phyloP scores from a whole-genome alignment of 2,888 invertebrate species.

The Rhingia campestris region DNA sequence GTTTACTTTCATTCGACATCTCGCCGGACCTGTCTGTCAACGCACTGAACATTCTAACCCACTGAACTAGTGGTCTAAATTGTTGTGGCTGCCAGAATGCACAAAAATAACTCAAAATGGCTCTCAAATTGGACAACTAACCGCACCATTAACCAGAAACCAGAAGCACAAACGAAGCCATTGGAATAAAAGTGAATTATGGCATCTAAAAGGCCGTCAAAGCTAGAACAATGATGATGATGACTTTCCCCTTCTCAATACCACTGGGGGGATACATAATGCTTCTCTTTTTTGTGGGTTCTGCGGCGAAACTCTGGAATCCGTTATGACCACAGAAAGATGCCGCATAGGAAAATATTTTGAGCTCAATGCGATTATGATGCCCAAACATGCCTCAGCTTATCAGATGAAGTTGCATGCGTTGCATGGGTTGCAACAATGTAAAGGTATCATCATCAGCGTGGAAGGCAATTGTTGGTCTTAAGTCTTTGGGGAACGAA shows the following conservation, averaged over 20 bases:
- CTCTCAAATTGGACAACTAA: constrained; percentile 31
- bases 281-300: not conserved
- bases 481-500: constrained; percentile 5
- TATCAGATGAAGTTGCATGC: constrained; percentile 10
- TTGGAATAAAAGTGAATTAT: constrained; percentile 55
- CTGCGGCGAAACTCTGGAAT: constrained; percentile 30
- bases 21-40: constrained; percentile 34
- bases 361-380: not conserved
- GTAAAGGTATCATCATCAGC: constrained; percentile 7
- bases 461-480: constrained; percentile 14
- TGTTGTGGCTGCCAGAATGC: constrained; percentile 25
- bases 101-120: constrained; percentile 27
- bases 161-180: constrained; percentile 30
- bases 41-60: constrained; percentile 26
- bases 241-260: constrained; percentile 46
- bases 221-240: constrained; percentile 6
- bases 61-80: constrained; percentile 55
- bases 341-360: constrained; percentile 15
- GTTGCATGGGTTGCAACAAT: constrained; percentile 7
- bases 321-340: constrained; percentile 29
- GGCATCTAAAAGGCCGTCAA: constrained; percentile 3
- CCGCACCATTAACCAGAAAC: constrained; percentile 29
- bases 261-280: not conserved
- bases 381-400: not conserved
- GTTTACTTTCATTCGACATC: constrained; percentile 37